Conservation (phyloP, 2,113 vertebrate genomes). For the Carassius carassius region DNA sequence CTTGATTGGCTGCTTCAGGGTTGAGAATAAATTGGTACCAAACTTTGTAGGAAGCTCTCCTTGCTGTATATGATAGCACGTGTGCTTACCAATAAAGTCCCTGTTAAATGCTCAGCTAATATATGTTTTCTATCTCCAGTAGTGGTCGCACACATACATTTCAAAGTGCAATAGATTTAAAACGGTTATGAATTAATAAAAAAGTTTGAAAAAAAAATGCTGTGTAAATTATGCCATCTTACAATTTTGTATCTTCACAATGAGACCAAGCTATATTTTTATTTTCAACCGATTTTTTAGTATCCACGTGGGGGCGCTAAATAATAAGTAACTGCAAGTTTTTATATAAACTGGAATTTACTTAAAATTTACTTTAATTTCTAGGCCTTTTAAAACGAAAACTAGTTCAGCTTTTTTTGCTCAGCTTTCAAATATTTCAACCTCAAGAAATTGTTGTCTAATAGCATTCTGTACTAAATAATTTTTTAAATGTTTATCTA, state of each 20-base stretch:
- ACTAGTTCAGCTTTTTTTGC: background rate
- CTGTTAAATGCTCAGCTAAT: background rate
- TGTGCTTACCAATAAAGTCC: background rate
- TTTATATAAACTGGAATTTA: too few species aligned
- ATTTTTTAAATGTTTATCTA: too few species aligned
- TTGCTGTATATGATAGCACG: background rate
- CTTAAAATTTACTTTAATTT: background rate
- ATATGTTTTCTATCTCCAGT: slow-evolving; percentile 6
- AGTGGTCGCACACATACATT: background rate
- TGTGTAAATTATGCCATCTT: background rate
- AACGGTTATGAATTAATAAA: slow-evolving; percentile 10
- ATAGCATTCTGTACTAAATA: too few species aligned
- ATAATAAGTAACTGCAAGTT: slow-evolving; percentile 8
- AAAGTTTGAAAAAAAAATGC: background rate
- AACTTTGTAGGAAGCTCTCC: background rate
- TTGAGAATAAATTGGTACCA: background rate
- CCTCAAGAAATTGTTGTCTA: background rate
- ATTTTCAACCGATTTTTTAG: background rate
- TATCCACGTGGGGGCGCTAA: slow-evolving; percentile 1
- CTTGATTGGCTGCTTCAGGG: background rate
- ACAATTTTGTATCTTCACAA: background rate
- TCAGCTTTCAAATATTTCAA: background rate
- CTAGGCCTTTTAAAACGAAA: background rate
- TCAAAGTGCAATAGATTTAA: background rate
- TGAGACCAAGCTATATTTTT: too few species aligned